Conservation (phyloP, 2,113 vertebrate species). For the Corynorhinus townsendii region DNA sequence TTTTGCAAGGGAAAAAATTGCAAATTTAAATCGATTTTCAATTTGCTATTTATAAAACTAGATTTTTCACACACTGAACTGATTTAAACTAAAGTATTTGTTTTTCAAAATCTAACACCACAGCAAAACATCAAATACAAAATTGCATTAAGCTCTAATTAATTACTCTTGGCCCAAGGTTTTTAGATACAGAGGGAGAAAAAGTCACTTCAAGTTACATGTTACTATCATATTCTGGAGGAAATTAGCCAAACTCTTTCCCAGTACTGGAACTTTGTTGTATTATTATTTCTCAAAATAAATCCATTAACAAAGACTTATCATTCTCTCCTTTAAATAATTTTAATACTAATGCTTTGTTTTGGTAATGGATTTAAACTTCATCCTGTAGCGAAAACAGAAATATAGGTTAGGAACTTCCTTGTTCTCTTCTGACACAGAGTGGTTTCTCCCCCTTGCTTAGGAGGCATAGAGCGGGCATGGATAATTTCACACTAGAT, state of each 20-base stretch:
- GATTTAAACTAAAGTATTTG: slow-evolving; percentile 1
- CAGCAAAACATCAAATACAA: slow-evolving; percentile 7
- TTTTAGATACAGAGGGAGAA: not conserved
- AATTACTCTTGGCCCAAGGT: not conserved
- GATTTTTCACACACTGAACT: slow-evolving; percentile 6
- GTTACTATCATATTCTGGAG: slow-evolving; percentile 6
- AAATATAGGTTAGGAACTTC: not conserved
- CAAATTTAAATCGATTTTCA: not conserved
- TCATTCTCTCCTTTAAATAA: not conserved
- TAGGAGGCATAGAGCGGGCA: not conserved
- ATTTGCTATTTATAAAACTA: slow-evolving; percentile 26
- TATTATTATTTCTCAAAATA: slow-evolving; percentile 38
- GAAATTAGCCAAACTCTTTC: not conserved
- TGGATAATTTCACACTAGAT: not conserved
- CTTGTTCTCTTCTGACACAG: not conserved
- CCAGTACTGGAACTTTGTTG: not conserved
- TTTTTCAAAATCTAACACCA: slow-evolving; percentile 8
- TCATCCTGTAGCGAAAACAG: not conserved
- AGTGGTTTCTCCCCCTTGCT: not conserved
- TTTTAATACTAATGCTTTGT: not conserved
- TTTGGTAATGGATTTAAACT: slow-evolving; percentile 10
- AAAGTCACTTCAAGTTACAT: not conserved
- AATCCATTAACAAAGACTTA: not conserved
- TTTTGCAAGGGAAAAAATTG: not conserved
- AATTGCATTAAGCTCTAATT: not conserved